phyloP scores from a whole-genome alignment of 2,797 vertebrate species.

The Ptychadena robeensis region DNA sequence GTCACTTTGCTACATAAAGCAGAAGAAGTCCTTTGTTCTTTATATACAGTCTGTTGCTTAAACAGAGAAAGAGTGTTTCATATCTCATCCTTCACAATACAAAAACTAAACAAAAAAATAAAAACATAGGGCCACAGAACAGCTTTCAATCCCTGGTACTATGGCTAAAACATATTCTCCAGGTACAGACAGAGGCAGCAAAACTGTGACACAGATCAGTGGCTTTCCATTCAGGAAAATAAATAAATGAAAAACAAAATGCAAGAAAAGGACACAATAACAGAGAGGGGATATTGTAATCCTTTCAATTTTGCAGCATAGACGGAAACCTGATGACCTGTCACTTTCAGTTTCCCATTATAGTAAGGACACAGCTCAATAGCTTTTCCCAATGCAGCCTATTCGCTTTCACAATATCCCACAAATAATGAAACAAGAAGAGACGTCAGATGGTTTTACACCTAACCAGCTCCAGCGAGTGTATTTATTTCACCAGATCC shows the following conservation, averaged over 20 bases:
- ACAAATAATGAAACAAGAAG: slow-evolving; percentile 36
- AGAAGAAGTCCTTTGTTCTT: too few species aligned
- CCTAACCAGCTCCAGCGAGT: background rate
- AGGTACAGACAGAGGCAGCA: background rate
- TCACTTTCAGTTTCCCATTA: slow-evolving; percentile 26
- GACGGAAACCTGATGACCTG: slow-evolving; percentile 37
- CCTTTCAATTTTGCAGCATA: slow-evolving; percentile 28
- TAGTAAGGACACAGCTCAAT: slow-evolving; percentile 38
- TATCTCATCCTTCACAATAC: background rate
- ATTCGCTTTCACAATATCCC: slow-evolving; percentile 35
- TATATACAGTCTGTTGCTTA: background rate
- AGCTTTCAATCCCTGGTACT: background rate
- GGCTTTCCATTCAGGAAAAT: background rate
- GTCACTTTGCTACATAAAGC: too few species aligned
- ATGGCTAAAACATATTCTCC: background rate
- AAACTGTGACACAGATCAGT: background rate
- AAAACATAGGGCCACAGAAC: too few species aligned
- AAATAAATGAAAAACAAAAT: slow-evolving; percentile 35
- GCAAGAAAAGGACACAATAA: slow-evolving; percentile 27
- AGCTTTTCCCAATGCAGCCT: slow-evolving; percentile 37
- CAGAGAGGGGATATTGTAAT: slow-evolving; percentile 25
- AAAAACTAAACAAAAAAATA: background rate
- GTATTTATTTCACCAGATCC: background rate
- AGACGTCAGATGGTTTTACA: background rate
- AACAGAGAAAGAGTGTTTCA: background rate